These are phyloP conservation scores for Cherax destructor DNA, from an alignment of 1,140 invertebrate species.

Conservation along the genomic window DNA sequence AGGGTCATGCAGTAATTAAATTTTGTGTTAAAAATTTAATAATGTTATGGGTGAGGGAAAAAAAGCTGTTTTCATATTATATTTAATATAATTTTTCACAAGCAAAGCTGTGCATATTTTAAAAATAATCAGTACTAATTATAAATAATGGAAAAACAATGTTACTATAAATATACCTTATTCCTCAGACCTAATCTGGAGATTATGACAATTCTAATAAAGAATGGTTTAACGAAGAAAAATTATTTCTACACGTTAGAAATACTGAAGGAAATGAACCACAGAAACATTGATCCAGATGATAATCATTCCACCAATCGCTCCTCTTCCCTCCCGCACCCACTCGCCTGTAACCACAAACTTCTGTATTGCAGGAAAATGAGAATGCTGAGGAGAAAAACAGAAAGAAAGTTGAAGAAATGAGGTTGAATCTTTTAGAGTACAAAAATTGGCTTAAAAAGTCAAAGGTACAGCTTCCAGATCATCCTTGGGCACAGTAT, in stretches of 20 bases:
- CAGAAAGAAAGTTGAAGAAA: not conserved
- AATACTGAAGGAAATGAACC: constrained; percentile 28
- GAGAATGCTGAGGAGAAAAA: not conserved
- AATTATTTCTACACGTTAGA: constrained; percentile 27
- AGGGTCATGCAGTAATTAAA: too few relatives aligned
- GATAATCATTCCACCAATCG: too few relatives aligned
- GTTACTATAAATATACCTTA: not conserved
- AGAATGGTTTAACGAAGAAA: constrained; percentile 24
- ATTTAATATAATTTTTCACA: too few relatives aligned
- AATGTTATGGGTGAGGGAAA: not conserved
- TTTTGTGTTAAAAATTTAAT: not conserved
- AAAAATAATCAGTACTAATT: too few relatives aligned
- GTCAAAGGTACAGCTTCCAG: constrained; percentile 13
- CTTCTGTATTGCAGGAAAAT: not conserved
- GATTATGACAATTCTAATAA: constrained; percentile 34
- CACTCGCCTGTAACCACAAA: too few relatives aligned
- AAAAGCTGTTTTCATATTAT: too few relatives aligned
- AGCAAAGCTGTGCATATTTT: too few relatives aligned
- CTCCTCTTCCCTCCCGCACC: too few relatives aligned
- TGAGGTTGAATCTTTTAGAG: not conserved
- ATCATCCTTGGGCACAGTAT: constrained; percentile 33
- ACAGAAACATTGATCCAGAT: not conserved
- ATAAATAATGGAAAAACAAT: too few relatives aligned
- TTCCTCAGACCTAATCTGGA: constrained; percentile 35
- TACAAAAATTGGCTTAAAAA: constrained; percentile 25